Evolutionary conservation across 2,888 invertebrate species (phyloP), one percentile per base, ranked within the genome.

Genomic region (Tigriopus californicus): DNA sequence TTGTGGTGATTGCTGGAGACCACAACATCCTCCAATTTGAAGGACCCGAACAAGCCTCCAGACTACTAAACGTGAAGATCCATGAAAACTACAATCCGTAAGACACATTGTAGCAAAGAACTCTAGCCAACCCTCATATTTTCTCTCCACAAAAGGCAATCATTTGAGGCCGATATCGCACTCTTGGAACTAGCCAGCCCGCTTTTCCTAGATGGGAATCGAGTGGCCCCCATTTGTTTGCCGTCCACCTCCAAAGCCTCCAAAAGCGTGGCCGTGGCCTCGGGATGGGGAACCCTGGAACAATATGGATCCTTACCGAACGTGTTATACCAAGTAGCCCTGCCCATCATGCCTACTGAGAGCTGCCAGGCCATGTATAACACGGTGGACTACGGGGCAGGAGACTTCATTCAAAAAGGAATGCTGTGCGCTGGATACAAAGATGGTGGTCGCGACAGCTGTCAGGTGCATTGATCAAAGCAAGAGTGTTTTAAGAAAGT

Each of bases 81-180:
- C 33, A 33, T 33, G 33, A 33, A 33, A 8, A 33, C 33, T 33
- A 33, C 8, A 33, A 33, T 8, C 33, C 33, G 33, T 33, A 33
- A 5, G 33, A 33, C 33, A 5, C 33, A 5, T 33, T n/a, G n/a
- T n/a, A n/a, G n/a, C n/a, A n/a, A n/a, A n/a, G n/a, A n/a, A 33
- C 33, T 8, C 8, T 33, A 33, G 3, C 33, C 33, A 33, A n/a
- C n/a, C n/a, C n/a, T n/a, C n/a, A n/a, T n/a, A 33, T 33, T 33
- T 33, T 33, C 33, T 33, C n/a, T n/a, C n/a, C 33, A 33, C 3
- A 33, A 3, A 5, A 15, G n/a, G 15, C 11, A 12, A 22, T n/a
- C 15, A 8, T 56, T 56, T 46, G 56, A 56, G 8, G 42, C 56
- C 8, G 56, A 56, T 46, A 18, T 56, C 6, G 56, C 56, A 1